phyloP scores from a whole-genome alignment of 2,113 vertebrate species.

The Pao palembangensis region DNA sequence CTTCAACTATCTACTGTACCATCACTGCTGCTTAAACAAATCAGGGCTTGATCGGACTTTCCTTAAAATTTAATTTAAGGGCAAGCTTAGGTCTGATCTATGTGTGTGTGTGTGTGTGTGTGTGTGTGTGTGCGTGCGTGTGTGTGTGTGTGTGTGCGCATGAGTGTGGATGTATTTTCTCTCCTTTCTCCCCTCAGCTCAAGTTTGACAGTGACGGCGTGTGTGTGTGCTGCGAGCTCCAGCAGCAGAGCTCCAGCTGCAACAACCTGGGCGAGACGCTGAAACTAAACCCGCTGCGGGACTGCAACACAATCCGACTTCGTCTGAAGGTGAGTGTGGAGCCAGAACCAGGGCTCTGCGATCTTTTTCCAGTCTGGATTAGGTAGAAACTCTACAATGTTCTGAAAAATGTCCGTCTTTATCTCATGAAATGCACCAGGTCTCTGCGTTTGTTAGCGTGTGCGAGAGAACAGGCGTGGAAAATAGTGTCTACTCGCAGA shows the following conservation, averaged over 20 bases:
- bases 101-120: conserved; percentile 41
- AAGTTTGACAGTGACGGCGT: conserved; percentile 92
- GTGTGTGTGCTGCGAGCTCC: conserved; percentile 94
- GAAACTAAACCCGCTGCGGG: conserved; percentile 91
- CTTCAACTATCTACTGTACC: neutral
- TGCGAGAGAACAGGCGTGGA: conserved; percentile 1
- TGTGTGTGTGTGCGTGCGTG: conserved; percentile 16
- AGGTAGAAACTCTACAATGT: too few species aligned
- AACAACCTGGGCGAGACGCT: conserved; percentile 93
- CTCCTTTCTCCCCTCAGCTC: conserved; percentile 59
- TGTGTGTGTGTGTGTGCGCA: conserved; percentile 26
- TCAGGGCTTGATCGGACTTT: too few species aligned
- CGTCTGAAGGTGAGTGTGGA: conserved; percentile 84
- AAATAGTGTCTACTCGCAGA: conserved; percentile 24
- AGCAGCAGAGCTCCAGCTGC: conserved; percentile 90
- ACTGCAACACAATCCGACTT: conserved; percentile 90
- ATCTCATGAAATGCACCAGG: neutral
- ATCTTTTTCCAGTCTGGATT: too few species aligned
- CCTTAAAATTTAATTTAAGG: too few species aligned
- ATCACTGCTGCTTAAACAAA: too few species aligned
- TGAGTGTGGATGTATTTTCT: conserved; percentile 66
- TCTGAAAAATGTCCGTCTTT: neutral
- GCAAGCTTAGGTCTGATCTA: conserved; percentile 56
- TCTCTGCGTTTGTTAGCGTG: neutral
- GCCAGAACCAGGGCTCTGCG: neutral